Conservation (phyloP, 2,113 vertebrate species). For the Sylvietta virens region DNA sequence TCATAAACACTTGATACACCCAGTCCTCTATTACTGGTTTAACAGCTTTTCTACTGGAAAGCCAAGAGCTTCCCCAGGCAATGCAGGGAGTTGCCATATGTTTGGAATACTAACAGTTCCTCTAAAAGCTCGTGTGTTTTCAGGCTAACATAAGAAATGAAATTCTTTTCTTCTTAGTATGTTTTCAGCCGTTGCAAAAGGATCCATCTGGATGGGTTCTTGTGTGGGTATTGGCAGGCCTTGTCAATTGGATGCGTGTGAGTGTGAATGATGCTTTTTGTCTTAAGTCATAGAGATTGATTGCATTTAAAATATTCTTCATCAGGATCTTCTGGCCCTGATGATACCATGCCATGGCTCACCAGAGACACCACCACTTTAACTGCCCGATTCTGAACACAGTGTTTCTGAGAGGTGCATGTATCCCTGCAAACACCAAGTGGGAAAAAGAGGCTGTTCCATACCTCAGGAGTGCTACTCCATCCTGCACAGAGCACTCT, state of each 20-base stretch:
- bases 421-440: neutral
- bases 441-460: neutral
- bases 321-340: neutral
- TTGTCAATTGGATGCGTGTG: neutral
- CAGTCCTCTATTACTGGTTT: conserved; percentile 41
- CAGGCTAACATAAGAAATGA: neutral
- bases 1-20: conserved; percentile 51
- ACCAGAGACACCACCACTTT: neutral
- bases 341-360: neutral
- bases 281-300: conserved; percentile 10
- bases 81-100: neutral
- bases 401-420: neutral
- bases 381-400: conserved; percentile 18
- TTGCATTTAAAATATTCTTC: neutral
- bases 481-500: neutral
- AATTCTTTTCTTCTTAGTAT: conserved; percentile 16
- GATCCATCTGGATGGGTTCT: neutral
- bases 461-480: neutral
- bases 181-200: conserved; percentile 1
- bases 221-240: neutral
- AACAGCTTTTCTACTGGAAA: conserved; percentile 48
- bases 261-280: neutral
- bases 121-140: conserved; percentile 29
- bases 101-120: neutral
- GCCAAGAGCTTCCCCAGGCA: conserved; percentile 41